These are phyloP conservation scores for Trisateles emortualis DNA, from an alignment of 2,888 invertebrate genomes.

Conservation along the genomic window DNA sequence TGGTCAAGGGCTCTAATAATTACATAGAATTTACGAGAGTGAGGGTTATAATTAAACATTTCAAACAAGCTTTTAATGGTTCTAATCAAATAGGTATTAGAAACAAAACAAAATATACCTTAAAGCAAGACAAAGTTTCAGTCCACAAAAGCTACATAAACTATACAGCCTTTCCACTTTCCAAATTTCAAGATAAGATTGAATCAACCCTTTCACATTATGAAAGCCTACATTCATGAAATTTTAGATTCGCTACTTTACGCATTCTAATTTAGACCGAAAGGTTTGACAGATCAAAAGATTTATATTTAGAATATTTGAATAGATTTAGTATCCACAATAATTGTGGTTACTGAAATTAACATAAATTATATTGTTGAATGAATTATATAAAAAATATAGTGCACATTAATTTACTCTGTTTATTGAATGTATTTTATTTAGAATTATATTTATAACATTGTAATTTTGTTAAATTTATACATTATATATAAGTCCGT, in stretches of 20 bases:
- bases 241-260: constrained; percentile 18
- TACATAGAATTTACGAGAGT: no score
- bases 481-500: no score
- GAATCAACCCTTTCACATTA: constrained; percentile 20
- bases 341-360: not conserved
- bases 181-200: constrained; percentile 16
- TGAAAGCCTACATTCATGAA: constrained; percentile 17
- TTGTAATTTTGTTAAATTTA: no score
- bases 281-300: constrained; percentile 26
- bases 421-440: not conserved
- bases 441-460: no score
- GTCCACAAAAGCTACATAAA: not conserved
- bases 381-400: no score
- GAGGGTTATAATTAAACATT: no score
- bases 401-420: not conserved
- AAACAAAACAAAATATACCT: constrained; percentile 1
- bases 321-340: not conserved
- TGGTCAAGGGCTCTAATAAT: no score
- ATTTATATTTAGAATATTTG: constrained; percentile 11
- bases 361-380: constrained; percentile 2
- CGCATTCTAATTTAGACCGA: constrained; percentile 18
- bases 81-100: no score
- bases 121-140: constrained; percentile 22
- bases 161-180: not conserved
- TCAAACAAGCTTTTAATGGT: no score